Conservation (phyloP, 2,888 invertebrate genomes). For the Adineta ricciae region DNA sequence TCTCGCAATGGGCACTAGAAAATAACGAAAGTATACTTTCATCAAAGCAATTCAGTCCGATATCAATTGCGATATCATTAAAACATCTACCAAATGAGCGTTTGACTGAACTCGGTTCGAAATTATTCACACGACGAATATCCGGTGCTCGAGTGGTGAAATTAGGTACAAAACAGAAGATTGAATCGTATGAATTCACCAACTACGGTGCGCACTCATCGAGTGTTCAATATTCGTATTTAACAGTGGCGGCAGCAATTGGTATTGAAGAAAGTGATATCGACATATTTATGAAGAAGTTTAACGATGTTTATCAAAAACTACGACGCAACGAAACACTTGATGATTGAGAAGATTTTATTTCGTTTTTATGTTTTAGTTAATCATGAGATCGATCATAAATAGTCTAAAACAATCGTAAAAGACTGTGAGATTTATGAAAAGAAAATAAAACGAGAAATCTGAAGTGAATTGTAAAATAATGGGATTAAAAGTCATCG, state of each 20-base stretch:
- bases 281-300: conserved; percentile 60
- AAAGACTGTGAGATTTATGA: too few relatives aligned
- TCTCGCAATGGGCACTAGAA: conserved; percentile 21
- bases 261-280: conserved; percentile 62
- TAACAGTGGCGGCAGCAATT: conserved; percentile 65
- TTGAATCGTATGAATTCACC: conserved; percentile 41
- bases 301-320: conserved; percentile 55
- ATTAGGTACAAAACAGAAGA: conserved; percentile 35
- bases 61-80: conserved; percentile 25
- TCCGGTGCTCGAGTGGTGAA: conserved; percentile 56
- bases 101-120: conserved; percentile 60
- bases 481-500: too few relatives aligned
- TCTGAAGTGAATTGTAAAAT: too few relatives aligned
- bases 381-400: too few relatives aligned
- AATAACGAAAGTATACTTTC: conserved; percentile 27
- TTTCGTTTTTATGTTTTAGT: neutral
- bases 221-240: conserved; percentile 58
- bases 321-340: neutral
- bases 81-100: neutral
- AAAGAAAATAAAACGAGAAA: too few relatives aligned
- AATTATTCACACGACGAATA: conserved; percentile 63
- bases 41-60: conserved; percentile 25
- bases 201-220: conserved; percentile 65
- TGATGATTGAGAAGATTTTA: neutral
- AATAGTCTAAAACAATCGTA: too few relatives aligned